Percentiles rank a stretch among this genome's conserved stretches.
phyloP scores from a whole-genome alignment of 2,888 invertebrate species.

The Mechanitis mazaeus region DNA sequence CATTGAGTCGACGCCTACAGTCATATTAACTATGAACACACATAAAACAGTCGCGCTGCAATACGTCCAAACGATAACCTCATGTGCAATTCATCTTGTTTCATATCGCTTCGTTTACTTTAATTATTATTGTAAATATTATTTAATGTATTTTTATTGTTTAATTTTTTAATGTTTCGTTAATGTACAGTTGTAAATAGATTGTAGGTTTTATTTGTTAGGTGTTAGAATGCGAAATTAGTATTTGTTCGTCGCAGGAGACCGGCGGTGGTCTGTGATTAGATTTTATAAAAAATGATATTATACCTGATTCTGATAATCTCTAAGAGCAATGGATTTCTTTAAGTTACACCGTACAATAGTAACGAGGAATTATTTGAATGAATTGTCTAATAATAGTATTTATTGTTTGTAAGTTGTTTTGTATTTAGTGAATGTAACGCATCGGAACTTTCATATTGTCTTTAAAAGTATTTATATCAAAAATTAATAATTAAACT shows the following conservation, averaged over 20 bases:
- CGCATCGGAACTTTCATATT: constrained; percentile 64
- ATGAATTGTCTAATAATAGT: constrained; percentile 69
- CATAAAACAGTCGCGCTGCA: constrained; percentile 37
- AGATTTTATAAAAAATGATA: constrained; percentile 28
- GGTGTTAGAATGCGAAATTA: constrained; percentile 27
- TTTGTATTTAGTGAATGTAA: constrained; percentile 69
- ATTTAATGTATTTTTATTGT: constrained; percentile 67
- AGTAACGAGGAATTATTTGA: constrained; percentile 59
- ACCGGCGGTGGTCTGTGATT: constrained; percentile 16
- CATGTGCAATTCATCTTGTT: constrained; percentile 74
- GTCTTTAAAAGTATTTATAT: constrained; percentile 76
- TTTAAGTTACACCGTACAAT: constrained; percentile 44
- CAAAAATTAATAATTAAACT: constrained; percentile 63
- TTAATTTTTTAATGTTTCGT: constrained; percentile 58
- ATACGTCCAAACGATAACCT: constrained; percentile 69
- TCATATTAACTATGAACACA: background rate
- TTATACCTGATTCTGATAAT: constrained; percentile 23
- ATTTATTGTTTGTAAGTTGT: constrained; percentile 72
- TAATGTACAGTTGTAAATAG: constrained; percentile 74
- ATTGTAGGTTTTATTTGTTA: constrained; percentile 51
- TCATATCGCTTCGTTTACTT: constrained; percentile 71
- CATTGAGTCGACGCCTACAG: constrained; percentile 38
- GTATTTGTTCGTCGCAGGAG: constrained; percentile 14
- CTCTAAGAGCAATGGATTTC: constrained; percentile 37
- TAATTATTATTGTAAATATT: constrained; percentile 73